These are phyloP conservation scores for Tetragnatha versicolor DNA, from an alignment of 1,140 invertebrate genomes.

Conservation along the genomic window DNA sequence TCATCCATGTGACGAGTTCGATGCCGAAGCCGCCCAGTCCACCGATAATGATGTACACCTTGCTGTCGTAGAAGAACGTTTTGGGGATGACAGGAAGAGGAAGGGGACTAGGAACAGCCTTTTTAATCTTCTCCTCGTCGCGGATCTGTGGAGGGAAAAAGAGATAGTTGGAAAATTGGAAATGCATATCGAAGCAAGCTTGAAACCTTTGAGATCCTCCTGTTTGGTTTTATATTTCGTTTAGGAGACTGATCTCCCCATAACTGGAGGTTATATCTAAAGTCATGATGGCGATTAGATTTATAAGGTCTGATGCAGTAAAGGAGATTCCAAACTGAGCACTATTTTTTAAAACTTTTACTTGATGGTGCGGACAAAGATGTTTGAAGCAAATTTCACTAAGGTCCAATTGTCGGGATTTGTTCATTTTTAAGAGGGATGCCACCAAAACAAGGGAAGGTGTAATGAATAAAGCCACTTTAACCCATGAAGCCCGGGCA, in stretches of 20 bases:
- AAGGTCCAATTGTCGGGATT: no score
- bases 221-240: no score
- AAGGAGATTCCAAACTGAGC: neutral
- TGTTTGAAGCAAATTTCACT: no score
- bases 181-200: no score
- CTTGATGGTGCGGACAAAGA: no score
- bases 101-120: slow-evolving; percentile 58
- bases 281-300: neutral
- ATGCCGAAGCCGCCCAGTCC: slow-evolving; percentile 71
- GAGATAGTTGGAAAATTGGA: no score
- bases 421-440: no score
- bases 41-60: slow-evolving; percentile 67
- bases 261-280: neutral
- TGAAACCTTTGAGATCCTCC: no score
- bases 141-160: slow-evolving; percentile 48
- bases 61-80: slow-evolving; percentile 62
- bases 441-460: no score
- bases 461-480: no score
- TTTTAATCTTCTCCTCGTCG: slow-evolving; percentile 60
- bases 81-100: slow-evolving; percentile 62
- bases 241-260: neutral
- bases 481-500: no score
- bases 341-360: no score
- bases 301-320: neutral
- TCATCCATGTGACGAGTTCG: slow-evolving; percentile 69